A percentile compares a stretch with the other conserved stretches of the same genome.
Conservation (phyloP, 2,113 vertebrate species). For the Sisor rabdophorus region DNA sequence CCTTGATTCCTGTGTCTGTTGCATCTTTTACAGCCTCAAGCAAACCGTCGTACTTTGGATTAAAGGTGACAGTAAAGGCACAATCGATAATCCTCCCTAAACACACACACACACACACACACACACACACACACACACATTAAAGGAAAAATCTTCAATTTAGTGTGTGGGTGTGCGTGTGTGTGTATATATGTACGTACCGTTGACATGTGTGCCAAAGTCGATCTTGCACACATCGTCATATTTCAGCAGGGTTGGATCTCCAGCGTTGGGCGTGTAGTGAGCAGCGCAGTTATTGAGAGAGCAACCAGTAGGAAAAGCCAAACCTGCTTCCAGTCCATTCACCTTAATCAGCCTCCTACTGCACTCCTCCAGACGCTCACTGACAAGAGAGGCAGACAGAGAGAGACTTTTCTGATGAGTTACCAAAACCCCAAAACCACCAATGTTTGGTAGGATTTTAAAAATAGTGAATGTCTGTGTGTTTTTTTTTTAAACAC, state of each 20-base stretch:
- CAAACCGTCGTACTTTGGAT: slow-evolving; percentile 91
- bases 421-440: too few species aligned
- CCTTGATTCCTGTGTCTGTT: slow-evolving; percentile 97
- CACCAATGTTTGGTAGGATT: too few species aligned
- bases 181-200: slow-evolving; percentile 61
- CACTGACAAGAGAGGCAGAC: slow-evolving; percentile 66
- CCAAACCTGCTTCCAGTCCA: slow-evolving; percentile 87
- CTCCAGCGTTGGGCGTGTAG: slow-evolving; percentile 97
- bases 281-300: slow-evolving; percentile 97
- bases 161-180: background rate
- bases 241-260: slow-evolving; percentile 88
- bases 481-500: too few species aligned
- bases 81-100: slow-evolving; percentile 97
- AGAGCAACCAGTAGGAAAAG: slow-evolving; percentile 95
- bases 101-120: slow-evolving; percentile 23
- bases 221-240: slow-evolving; percentile 98
- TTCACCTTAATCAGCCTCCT: slow-evolving; percentile 90
- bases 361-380: slow-evolving; percentile 93
- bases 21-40: slow-evolving; percentile 96
- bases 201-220: slow-evolving; percentile 95
- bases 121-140: too few species aligned
- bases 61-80: slow-evolving; percentile 98
- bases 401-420: too few species aligned
- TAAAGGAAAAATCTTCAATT: background rate
- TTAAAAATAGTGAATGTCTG: too few species aligned